Evolutionary conservation across 2,797 vertebrate species (phyloP).

Genomic region (Parauchenoglanis punctatus): DNA sequence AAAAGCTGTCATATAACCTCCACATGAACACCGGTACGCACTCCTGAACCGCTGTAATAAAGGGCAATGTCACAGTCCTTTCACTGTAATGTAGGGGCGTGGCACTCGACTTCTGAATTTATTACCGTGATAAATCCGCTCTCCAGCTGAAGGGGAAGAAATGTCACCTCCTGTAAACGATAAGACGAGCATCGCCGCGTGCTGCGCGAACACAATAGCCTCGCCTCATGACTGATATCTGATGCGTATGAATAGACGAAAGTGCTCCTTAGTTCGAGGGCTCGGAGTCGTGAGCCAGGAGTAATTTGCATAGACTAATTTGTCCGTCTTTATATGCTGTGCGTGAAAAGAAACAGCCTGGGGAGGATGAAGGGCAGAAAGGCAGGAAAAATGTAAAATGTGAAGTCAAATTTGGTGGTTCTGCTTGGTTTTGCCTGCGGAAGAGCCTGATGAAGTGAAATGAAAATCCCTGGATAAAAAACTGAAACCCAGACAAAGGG

Average conservation of each 20-base stretch:
- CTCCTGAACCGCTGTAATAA: background rate
- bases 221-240: background rate
- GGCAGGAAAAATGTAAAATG: too few species aligned
- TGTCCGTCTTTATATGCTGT: background rate
- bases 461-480: background rate
- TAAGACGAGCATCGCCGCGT: background rate
- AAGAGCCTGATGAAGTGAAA: background rate
- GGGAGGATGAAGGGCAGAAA: background rate
- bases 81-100: background rate
- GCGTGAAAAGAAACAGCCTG: background rate
- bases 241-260: background rate
- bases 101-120: conserved; percentile 65
- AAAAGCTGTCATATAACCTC: background rate
- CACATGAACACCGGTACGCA: background rate
- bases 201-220: background rate
- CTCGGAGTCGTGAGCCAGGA: background rate
- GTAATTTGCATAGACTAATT: background rate
- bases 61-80: background rate
- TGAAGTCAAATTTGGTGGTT: background rate
- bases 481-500: background rate
- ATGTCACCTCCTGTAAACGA: conserved; percentile 59
- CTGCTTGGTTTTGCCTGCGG: background rate
- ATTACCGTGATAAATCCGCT: conserved; percentile 67
- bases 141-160: conserved; percentile 64
- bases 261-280: background rate